Evolutionary conservation across 1,140 invertebrate species (phyloP).

Genomic region (Aphis craccivora): DNA sequence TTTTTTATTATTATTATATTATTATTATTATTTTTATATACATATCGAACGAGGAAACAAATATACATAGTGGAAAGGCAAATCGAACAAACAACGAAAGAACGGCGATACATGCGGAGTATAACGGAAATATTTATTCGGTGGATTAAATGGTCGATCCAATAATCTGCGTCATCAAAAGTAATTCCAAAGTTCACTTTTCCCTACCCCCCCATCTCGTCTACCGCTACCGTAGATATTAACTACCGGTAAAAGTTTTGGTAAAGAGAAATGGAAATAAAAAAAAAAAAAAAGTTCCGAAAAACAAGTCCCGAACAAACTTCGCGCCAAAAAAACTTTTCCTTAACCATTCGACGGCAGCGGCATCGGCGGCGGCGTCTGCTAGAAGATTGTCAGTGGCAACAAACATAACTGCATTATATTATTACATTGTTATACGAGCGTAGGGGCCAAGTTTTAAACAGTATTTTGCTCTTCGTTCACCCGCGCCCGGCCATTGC

Average conservation of each 20-base stretch:
- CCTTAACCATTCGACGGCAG: constrained; percentile 16
- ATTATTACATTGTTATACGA: constrained; percentile 49
- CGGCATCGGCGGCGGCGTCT: constrained; percentile 9
- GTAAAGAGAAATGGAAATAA: not conserved
- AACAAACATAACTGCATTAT: constrained; percentile 57
- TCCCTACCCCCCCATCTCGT: not conserved
- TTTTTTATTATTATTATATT: not conserved
- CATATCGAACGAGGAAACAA: not conserved
- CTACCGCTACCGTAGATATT: not conserved
- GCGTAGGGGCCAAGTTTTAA: constrained; percentile 27
- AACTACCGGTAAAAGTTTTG: constrained; percentile 55
- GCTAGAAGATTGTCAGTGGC: constrained; percentile 56
- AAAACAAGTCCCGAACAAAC: constrained; percentile 54
- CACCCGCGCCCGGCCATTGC: not conserved
- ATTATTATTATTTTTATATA: not conserved
- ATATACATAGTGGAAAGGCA: not conserved
- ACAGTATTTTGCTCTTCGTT: constrained; percentile 27
- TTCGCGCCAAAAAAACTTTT: constrained; percentile 56
- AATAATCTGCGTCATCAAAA: constrained; percentile 57
- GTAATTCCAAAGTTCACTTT: constrained; percentile 54
- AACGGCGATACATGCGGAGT: not conserved
- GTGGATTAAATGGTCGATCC: constrained; percentile 43
- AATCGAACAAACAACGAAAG: constrained; percentile 21
- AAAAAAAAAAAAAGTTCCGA: constrained; percentile 41
- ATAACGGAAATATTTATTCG: constrained; percentile 55